Percentiles rank a stretch among this genome's conserved stretches.
Conservation (phyloP, 1,140 invertebrate genomes). For the Neotoxoptera formosana region DNA sequence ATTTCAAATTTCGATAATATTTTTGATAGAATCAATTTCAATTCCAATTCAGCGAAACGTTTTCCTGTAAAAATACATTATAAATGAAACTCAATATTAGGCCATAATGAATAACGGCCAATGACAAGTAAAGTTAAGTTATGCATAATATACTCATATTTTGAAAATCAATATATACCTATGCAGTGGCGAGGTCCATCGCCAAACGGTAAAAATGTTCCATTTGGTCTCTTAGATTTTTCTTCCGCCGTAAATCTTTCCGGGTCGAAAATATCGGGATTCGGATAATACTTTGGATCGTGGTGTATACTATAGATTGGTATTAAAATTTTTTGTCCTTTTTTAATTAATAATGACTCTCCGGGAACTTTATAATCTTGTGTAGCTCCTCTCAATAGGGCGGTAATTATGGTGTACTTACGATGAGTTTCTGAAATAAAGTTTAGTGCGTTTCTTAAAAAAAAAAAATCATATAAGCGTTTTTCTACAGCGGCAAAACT, state of each 20-base stretch:
- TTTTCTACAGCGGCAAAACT: too few species aligned
- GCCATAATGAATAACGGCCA: background rate
- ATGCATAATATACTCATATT: background rate
- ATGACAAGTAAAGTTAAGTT: background rate
- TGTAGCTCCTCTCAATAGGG: slow-evolving; percentile 66
- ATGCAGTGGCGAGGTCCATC: slow-evolving; percentile 75
- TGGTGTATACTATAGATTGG: slow-evolving; percentile 70
- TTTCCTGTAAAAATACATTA: slow-evolving; percentile 50
- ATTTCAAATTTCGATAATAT: slow-evolving; percentile 61
- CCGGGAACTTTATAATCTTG: slow-evolving; percentile 67
- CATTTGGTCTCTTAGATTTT: slow-evolving; percentile 62
- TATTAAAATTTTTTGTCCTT: slow-evolving; percentile 67
- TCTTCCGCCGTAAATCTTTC: slow-evolving; percentile 65
- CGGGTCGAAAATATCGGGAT: slow-evolving; percentile 75
- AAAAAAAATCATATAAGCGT: too few species aligned
- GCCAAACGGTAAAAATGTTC: slow-evolving; percentile 72
- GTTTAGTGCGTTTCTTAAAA: background rate
- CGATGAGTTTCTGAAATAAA: slow-evolving; percentile 41
- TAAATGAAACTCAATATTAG: background rate
- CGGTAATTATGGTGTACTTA: slow-evolving; percentile 65
- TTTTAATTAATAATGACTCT: slow-evolving; percentile 65
- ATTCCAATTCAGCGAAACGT: slow-evolving; percentile 59
- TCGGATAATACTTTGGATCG: slow-evolving; percentile 70
- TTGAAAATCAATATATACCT: slow-evolving; percentile 63
- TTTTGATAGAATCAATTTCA: slow-evolving; percentile 58